phyloP scores from a whole-genome alignment of 2,113 vertebrate genomes.

The Pelobates fuscus region DNA sequence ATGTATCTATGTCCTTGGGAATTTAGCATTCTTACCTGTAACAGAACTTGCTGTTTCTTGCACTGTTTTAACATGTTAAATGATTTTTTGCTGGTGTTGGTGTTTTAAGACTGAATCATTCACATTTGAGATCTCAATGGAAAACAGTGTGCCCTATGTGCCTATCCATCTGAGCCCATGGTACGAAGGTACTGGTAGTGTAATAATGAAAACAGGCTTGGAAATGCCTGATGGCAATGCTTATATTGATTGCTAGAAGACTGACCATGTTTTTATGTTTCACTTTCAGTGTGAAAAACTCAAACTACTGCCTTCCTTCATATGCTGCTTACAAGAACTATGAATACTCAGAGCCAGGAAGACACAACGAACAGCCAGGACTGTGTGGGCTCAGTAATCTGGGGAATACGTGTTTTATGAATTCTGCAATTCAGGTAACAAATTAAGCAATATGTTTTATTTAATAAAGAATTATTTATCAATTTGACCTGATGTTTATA shows the following conservation, averaged over 20 bases:
- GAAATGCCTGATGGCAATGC: not conserved
- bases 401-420: slow-evolving; percentile 99
- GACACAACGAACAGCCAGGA: slow-evolving; percentile 88
- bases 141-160: slow-evolving; percentile 75
- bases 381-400: slow-evolving; percentile 97
- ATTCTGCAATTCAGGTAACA: slow-evolving; percentile 96
- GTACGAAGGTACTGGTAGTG: slow-evolving; percentile 66
- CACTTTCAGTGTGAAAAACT: slow-evolving; percentile 92
- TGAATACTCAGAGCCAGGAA: slow-evolving; percentile 91
- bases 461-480: not conserved
- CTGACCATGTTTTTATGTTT: slow-evolving; percentile 51
- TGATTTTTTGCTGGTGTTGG: slow-evolving; percentile 88
- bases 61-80: slow-evolving; percentile 66
- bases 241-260: not conserved
- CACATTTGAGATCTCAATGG: slow-evolving; percentile 75
- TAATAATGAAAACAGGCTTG: slow-evolving; percentile 8
- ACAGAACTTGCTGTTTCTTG: slow-evolving; percentile 45
- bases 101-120: slow-evolving; percentile 85
- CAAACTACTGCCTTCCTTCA: slow-evolving; percentile 91
- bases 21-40: slow-evolving; percentile 66
- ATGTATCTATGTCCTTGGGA: slow-evolving; percentile 69
- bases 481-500: not conserved
- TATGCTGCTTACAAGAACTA: slow-evolving; percentile 93
- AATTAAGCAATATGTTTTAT: not conserved
- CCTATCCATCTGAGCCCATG: slow-evolving; percentile 65